Percentiles rank a stretch among this genome's conserved stretches.
Conservation (phyloP, 2,888 invertebrate genomes). For the Ennomos quercinarius region DNA sequence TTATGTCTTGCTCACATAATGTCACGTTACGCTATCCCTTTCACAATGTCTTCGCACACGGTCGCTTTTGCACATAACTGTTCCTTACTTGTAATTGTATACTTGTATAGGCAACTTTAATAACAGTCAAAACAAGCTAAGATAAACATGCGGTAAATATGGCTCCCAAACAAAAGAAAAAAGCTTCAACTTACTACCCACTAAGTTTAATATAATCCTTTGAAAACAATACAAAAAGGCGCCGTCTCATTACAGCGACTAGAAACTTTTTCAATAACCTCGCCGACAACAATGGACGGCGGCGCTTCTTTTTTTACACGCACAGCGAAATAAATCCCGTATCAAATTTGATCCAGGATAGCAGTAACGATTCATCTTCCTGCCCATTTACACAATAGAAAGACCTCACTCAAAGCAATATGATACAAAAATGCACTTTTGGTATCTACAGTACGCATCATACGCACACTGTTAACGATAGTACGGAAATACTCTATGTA, state of each 20-base stretch:
- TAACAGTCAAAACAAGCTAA: slow-evolving; percentile 19
- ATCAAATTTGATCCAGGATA: slow-evolving; percentile 64
- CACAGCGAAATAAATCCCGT: slow-evolving; percentile 61
- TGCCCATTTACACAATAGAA: slow-evolving; percentile 54
- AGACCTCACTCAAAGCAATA: slow-evolving; percentile 45
- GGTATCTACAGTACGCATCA: slow-evolving; percentile 60
- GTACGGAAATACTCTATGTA: slow-evolving; percentile 81
- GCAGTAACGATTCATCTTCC: slow-evolving; percentile 57
- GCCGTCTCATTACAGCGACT: slow-evolving; percentile 54
- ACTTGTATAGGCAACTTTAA: background rate
- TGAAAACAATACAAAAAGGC: slow-evolving; percentile 69
- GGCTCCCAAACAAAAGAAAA: slow-evolving; percentile 58
- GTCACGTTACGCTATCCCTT: too few relatives aligned
- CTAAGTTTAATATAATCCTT: slow-evolving; percentile 68
- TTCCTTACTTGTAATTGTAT: too few relatives aligned
- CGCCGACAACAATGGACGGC: slow-evolving; percentile 66
- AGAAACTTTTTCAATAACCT: slow-evolving; percentile 78
- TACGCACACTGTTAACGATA: slow-evolving; percentile 70
- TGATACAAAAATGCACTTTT: slow-evolving; percentile 71
- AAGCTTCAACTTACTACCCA: slow-evolving; percentile 62
- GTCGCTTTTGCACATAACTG: too few relatives aligned
- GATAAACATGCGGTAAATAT: slow-evolving; percentile 45
- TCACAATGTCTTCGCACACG: too few relatives aligned
- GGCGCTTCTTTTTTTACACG: slow-evolving; percentile 59
- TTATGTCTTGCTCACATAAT: too few relatives aligned